These are phyloP conservation scores for Danio jaintianensis DNA, from an alignment of 2,797 vertebrate species.

Conservation along the genomic window DNA sequence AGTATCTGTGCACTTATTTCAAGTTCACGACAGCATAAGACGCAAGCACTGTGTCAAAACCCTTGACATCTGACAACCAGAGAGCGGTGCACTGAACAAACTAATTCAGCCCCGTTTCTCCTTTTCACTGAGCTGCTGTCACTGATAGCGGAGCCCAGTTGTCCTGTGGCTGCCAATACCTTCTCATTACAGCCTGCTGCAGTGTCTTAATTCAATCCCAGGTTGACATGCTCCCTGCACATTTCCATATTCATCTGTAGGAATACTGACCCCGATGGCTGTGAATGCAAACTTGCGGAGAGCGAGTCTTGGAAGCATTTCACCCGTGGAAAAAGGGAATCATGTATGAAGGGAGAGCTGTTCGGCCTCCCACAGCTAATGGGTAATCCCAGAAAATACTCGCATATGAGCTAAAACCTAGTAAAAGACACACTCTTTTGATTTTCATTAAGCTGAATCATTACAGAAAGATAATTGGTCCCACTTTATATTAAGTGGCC, in stretches of 20 bases:
- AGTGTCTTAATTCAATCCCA: slow-evolving; percentile 14
- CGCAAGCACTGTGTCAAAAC: slow-evolving; percentile 1
- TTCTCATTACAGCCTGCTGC: slow-evolving; percentile 28
- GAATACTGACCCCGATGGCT: slow-evolving; percentile 47
- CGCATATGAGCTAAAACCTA: too few relatives aligned
- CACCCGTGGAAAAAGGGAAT: slow-evolving; percentile 9
- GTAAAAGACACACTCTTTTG: background rate
- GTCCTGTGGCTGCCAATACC: background rate
- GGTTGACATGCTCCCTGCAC: background rate
- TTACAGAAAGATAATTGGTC: background rate
- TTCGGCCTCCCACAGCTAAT: background rate
- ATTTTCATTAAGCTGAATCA: slow-evolving; percentile 1
- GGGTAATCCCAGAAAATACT: slow-evolving; percentile 17
- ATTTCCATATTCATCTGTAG: slow-evolving; percentile 52
- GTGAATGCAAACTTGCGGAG: slow-evolving; percentile 53
- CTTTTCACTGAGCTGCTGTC: background rate
- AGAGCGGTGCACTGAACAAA: background rate
- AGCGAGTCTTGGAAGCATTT: slow-evolving; percentile 55
- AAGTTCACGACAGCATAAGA: slow-evolving; percentile 10
- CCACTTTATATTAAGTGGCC: too few relatives aligned
- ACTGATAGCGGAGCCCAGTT: background rate
- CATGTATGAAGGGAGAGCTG: slow-evolving; percentile 19
- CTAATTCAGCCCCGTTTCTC: background rate
- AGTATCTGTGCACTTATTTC: background rate
- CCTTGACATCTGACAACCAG: slow-evolving; percentile 30